These are phyloP conservation scores for Istiophorus platypterus DNA, from an alignment of 2,113 vertebrate species.

Conservation along the genomic window DNA sequence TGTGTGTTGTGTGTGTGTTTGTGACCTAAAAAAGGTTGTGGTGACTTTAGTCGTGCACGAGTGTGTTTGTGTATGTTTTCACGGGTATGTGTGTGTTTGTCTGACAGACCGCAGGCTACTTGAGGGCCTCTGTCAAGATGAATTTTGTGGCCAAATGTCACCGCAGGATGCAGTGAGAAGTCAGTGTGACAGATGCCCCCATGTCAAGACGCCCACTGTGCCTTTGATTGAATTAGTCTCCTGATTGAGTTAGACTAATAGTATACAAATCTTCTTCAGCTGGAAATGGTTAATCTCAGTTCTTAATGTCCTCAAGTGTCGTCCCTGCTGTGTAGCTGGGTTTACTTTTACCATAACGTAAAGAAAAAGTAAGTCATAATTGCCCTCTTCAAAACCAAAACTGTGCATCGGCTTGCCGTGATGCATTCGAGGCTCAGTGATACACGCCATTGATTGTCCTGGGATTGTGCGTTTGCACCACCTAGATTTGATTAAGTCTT, in stretches of 20 bases:
- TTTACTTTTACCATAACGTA: constrained; percentile 8
- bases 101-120: constrained; percentile 55
- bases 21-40: constrained; percentile 35
- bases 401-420: background rate
- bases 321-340: background rate
- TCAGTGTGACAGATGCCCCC: constrained; percentile 75
- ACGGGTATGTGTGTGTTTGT: constrained; percentile 41
- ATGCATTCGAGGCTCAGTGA: constrained; percentile 18
- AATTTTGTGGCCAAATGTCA: constrained; percentile 77
- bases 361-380: constrained; percentile 15
- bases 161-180: constrained; percentile 65
- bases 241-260: constrained; percentile 78
- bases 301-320: constrained; percentile 24
- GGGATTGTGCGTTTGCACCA: constrained; percentile 1
- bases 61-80: constrained; percentile 8
- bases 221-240: constrained; percentile 75
- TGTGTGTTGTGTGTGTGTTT: no score
- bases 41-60: constrained; percentile 22
- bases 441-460: constrained; percentile 14
- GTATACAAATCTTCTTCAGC: constrained; percentile 66
- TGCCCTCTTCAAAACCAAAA: background rate
- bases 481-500: constrained; percentile 21
- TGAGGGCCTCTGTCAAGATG: constrained; percentile 69
- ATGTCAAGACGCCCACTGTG: constrained; percentile 66
- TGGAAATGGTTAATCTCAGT: constrained; percentile 71